These are phyloP conservation scores for Miniopterus natalensis DNA, from an alignment of 2,113 vertebrate genomes.

Conservation along the genomic window DNA sequence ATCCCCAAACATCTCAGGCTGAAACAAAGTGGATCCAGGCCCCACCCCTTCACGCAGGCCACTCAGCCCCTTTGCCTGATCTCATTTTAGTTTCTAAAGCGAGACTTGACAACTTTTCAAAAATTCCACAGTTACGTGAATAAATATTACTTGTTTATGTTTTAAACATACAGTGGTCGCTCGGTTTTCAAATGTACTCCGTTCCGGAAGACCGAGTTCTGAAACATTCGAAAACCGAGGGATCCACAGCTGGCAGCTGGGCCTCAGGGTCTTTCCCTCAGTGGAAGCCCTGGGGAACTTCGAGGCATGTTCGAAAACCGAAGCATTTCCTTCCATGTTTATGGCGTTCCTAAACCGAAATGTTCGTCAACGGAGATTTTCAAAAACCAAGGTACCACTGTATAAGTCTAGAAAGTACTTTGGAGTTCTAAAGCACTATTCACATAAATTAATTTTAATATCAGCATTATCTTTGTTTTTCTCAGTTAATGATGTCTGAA, in stretches of 20 bases:
- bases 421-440: neutral
- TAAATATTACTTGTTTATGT: neutral
- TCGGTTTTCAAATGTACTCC: too few species aligned
- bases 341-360: too few species aligned
- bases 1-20: accelerated
- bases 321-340: too few species aligned
- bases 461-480: neutral
- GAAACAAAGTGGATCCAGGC: neutral
- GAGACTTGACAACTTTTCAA: neutral
- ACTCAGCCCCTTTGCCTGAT: accelerated
- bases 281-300: too few species aligned
- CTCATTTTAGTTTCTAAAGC: neutral
- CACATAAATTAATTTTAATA: neutral
- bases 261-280: too few species aligned
- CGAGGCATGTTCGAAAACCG: too few species aligned
- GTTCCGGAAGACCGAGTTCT: too few species aligned
- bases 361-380: too few species aligned
- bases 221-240: too few species aligned
- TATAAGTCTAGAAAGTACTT: neutral
- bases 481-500: neutral
- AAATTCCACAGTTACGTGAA: neutral
- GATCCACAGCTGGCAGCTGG: too few species aligned
- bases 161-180: neutral
- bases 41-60: neutral
- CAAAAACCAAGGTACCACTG: too few species aligned